Percentiles rank a stretch among this genome's conserved stretches.
These are phyloP conservation scores for Cataglyphis hispanica DNA, from an alignment of 1,140 invertebrate species.

Conservation along the genomic window DNA sequence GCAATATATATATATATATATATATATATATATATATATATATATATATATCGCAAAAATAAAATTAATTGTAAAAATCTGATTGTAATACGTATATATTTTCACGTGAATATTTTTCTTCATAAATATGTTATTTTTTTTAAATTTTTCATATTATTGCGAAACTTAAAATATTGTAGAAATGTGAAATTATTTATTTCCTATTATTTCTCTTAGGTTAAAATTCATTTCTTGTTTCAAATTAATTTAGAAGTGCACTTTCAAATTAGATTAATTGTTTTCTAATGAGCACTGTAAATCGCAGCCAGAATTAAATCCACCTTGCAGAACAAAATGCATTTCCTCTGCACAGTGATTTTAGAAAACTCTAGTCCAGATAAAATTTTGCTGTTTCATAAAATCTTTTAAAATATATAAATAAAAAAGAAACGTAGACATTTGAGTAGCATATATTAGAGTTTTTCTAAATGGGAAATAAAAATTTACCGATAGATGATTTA, in stretches of 20 bases:
- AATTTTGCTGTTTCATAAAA: not conserved
- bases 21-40: no score
- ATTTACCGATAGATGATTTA: not conserved
- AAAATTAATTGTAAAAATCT: not conserved
- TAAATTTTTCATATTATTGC: not conserved
- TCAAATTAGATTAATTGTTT: conserved; percentile 5
- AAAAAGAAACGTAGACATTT: not conserved
- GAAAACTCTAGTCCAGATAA: not conserved
- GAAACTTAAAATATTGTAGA: not conserved
- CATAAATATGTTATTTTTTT: not conserved
- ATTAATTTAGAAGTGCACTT: not conserved
- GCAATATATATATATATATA: not conserved
- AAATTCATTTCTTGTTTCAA: not conserved
- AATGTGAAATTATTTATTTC: not conserved
- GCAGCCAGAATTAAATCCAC: not conserved
- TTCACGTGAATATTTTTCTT: not conserved
- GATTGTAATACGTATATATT: not conserved
- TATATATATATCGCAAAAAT: not conserved
- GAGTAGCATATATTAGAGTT: not conserved
- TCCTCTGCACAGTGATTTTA: not conserved
- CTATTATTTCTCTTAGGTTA: not conserved
- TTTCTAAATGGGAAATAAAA: not conserved
- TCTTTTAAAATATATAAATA: not conserved
- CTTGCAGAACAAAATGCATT: not conserved
- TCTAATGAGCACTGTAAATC: not conserved